Base-by-base conservation (phyloP, 1,140 invertebrate species). In the Aricia agestis region DNA sequence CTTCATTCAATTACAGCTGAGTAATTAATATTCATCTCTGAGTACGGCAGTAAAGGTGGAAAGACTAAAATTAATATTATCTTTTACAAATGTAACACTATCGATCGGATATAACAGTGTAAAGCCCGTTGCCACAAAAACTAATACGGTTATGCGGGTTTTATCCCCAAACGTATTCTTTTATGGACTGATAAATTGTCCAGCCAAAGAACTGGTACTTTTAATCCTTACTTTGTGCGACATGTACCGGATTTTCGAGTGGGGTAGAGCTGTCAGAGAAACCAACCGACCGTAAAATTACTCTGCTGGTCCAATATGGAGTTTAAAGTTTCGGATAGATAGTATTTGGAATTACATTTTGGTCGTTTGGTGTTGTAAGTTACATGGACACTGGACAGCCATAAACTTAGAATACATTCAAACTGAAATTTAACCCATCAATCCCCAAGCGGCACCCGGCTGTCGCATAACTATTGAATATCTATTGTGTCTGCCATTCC, bases 141-240 rank as follows among this genome's bases (percentile, higher is more conserved):
- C 19, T 31, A 63, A 63, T 19, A 19, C 19, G 19, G 59, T 63
- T 63, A 63, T 63, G 18, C 19, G 59, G 59, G 59, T 63, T 63
- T 63, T 63, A 63, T 63, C 18, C 59, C 59, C 59, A 63, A 63
- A 25, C 59, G 59, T 63, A 63, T 63, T 63, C 17, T 63, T 63
- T 63, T 63, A 63, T 63, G 59, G 59, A 63, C 59, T 63, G 59
- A 63, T 63, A 63, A 63, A 63, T 63, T 63, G 59, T 63, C 59
- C 18, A 25, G 19, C 59, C 19, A 63, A 63, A 19, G 59, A 63
- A 63, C 59, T 63, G 59, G 59, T 63, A 63, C 59, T 63, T 63
- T 63, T 63, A 63, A 63, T 63, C 59, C 18, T 63, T 63, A 63
- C 17, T 63, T 63, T 63, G 59, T 63, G 59, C 59, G 17, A 19